Conservation (phyloP, 35 echinoderm and acorn worm genomes). For the Apostichopus parvimensis region DNA sequence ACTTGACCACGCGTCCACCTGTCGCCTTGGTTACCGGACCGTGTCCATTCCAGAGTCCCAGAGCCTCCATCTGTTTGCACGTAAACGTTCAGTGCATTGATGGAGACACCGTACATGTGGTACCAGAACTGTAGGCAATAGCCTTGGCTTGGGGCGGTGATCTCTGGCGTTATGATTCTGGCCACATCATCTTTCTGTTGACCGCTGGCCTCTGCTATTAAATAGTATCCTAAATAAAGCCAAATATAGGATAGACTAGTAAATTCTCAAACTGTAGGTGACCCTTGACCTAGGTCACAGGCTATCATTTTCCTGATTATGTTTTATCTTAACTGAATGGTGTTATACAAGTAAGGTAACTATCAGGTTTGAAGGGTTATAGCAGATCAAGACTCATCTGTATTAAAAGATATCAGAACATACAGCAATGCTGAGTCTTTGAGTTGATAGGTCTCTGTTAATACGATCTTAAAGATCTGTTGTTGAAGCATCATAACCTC, state of each 20-base stretch:
- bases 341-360: no score
- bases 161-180: constrained; percentile 58
- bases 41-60: constrained; percentile 62
- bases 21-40: constrained; percentile 80
- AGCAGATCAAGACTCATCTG: no score
- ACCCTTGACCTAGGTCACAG: no score
- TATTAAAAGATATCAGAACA: no score
- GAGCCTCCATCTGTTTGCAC: background rate
- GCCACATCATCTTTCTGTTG: constrained; percentile 10
- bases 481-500: no score
- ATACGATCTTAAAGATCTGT: no score
- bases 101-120: constrained; percentile 79
- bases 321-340: no score
- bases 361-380: no score
- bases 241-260: background rate
- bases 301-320: no score
- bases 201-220: background rate
- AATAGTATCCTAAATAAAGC: background rate
- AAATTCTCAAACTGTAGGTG: no score
- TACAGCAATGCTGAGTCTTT: no score
- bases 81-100: constrained; percentile 72
- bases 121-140: constrained; percentile 91
- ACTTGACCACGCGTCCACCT: constrained; percentile 77
- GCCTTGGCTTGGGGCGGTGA: constrained; percentile 18
- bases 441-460: no score